These are phyloP conservation scores for Stigmatopora nigra DNA, from an alignment of 2,113 vertebrate genomes.

Conservation along the genomic window DNA sequence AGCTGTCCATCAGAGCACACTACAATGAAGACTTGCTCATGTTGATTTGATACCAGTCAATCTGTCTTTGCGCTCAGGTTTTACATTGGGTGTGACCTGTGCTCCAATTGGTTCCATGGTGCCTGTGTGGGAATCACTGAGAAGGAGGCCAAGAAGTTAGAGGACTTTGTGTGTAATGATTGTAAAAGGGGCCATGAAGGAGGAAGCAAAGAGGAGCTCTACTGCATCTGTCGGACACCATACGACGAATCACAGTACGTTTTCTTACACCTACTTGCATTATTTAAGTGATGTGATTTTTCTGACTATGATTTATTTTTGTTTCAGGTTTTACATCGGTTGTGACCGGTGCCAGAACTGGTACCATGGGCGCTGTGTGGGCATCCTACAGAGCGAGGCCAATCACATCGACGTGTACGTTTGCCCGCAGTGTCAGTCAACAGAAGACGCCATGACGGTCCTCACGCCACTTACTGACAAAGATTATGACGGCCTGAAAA, in stretches of 20 bases:
- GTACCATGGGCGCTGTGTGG: slow-evolving; percentile 97
- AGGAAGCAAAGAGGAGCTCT: slow-evolving; percentile 81
- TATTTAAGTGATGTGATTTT: neutral
- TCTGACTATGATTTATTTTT: neutral
- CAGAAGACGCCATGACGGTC: slow-evolving; percentile 97
- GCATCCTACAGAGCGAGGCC: slow-evolving; percentile 96
- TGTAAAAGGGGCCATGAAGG: slow-evolving; percentile 96
- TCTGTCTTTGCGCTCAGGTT: slow-evolving; percentile 73
- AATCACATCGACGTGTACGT: slow-evolving; percentile 96
- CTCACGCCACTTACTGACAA: slow-evolving; percentile 94
- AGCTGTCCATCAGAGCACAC: slow-evolving; percentile 36
- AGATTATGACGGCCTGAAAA: slow-evolving; percentile 89
- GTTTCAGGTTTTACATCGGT: slow-evolving; percentile 92
- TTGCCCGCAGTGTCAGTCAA: slow-evolving; percentile 97
- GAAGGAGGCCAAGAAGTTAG: slow-evolving; percentile 99
- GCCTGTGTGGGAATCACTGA: slow-evolving; percentile 98
- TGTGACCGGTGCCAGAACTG: slow-evolving; percentile 98
- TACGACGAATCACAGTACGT: slow-evolving; percentile 71
- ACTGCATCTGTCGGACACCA: slow-evolving; percentile 72
- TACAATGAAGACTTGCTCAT: neutral
- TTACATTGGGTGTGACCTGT: slow-evolving; percentile 99
- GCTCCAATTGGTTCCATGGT: slow-evolving; percentile 99
- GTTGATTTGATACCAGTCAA: neutral
- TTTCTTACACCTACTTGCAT: neutral
- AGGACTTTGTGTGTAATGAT: slow-evolving; percentile 98